Percentiles rank a stretch among this genome's conserved stretches.
These are phyloP conservation scores for Sinosuthora webbiana DNA, from an alignment of 2,113 vertebrate species.

Conservation along the genomic window DNA sequence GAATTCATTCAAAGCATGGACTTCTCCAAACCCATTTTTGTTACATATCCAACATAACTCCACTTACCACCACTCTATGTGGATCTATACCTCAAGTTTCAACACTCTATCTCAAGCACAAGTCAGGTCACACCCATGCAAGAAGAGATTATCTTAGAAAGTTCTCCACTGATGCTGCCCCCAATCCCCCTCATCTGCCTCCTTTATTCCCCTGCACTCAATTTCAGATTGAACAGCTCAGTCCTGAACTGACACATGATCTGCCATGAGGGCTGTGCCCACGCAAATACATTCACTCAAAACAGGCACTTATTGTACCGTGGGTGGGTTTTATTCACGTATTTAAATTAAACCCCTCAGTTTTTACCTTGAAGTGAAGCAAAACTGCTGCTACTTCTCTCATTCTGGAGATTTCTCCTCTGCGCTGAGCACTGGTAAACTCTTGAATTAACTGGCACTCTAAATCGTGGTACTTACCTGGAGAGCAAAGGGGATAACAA, in stretches of 20 bases:
- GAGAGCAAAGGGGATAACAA: constrained; percentile 39
- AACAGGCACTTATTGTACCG: accelerated
- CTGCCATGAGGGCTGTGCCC: neutral
- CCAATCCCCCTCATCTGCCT: neutral
- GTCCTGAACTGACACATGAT: neutral
- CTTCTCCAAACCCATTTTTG: neutral
- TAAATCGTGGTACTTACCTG: constrained; percentile 99
- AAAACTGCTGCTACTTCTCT: constrained; percentile 96
- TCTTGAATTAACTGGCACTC: constrained; percentile 98
- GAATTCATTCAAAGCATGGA: accelerated
- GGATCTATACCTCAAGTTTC: neutral
- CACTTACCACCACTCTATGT: neutral
- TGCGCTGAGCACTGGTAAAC: constrained; percentile 92
- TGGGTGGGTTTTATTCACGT: neutral
- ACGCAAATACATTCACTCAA: neutral
- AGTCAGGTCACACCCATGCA: neutral
- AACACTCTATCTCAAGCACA: neutral
- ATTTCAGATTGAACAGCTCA: neutral
- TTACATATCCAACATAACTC: neutral
- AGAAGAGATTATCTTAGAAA: neutral
- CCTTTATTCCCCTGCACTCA: neutral
- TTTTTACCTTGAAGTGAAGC: constrained; percentile 96
- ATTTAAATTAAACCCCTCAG: neutral
- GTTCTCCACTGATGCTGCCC: neutral
- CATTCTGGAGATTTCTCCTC: constrained; percentile 95